Conservation (phyloP, 2,113 vertebrate genomes). For the Oncorhynchus masou region DNA sequence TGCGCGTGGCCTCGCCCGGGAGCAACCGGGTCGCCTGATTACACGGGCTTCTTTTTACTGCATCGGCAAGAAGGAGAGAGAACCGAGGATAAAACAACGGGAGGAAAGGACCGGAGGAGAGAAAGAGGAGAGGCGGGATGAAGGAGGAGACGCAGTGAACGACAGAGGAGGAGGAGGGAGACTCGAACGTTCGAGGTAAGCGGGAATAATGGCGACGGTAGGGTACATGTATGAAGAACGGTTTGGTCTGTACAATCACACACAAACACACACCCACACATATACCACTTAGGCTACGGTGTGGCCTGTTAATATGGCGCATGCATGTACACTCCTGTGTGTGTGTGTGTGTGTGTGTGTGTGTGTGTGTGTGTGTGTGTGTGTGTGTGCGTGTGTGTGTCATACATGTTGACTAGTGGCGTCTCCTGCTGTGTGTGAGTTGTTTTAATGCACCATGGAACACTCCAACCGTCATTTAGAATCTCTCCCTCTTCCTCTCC, state of each 20-base stretch:
- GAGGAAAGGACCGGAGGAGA: neutral
- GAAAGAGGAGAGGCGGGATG: neutral
- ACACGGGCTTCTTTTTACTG: neutral
- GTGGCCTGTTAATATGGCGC: neutral
- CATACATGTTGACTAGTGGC: no score
- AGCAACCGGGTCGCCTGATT: neutral
- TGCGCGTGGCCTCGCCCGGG: neutral
- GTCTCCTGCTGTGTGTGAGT: no score
- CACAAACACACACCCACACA: neutral
- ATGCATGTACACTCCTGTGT: neutral
- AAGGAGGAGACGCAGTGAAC: constrained; percentile 2
- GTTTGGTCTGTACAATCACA: neutral
- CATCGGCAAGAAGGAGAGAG: neutral
- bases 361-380: no score
- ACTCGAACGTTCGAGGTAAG: neutral
- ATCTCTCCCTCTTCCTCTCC: neutral
- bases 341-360: no score
- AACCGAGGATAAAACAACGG: neutral
- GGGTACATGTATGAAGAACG: neutral
- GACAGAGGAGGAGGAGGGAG: neutral
- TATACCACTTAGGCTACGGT: neutral
- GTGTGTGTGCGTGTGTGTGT: no score
- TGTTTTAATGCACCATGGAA: no score
- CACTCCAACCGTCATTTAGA: no score
- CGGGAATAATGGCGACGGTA: neutral